Percentiles rank a stretch among this genome's conserved stretches.
Evolutionary conservation across 1,140 invertebrate species (phyloP).

Genomic region (Calliopsis andreniformis): DNA sequence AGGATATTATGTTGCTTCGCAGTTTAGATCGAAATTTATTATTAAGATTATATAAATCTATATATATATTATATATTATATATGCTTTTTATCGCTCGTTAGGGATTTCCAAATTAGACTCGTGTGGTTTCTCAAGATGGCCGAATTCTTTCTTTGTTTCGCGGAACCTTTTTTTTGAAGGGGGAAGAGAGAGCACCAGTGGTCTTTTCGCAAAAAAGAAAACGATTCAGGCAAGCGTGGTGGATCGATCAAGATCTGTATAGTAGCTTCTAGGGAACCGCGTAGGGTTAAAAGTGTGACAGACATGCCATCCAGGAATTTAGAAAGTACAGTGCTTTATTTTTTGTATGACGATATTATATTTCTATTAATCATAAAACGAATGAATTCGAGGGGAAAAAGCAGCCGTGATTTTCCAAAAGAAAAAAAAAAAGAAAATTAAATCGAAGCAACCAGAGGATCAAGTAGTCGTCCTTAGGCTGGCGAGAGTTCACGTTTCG

Average conservation of each 20-base stretch:
- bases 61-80: not conserved
- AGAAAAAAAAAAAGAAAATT: constrained; percentile 11
- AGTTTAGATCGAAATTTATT: constrained; percentile 21
- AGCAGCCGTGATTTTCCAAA: not conserved
- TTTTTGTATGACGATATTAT: constrained; percentile 69
- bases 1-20: constrained; percentile 33
- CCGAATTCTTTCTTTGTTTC: constrained; percentile 40
- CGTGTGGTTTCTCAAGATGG: constrained; percentile 27
- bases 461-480: not conserved
- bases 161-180: constrained; percentile 21
- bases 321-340: constrained; percentile 75
- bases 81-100: constrained; percentile 23
- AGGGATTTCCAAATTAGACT: not conserved
- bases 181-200: not conserved
- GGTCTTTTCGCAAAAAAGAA: constrained; percentile 3
- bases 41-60: not conserved
- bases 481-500: not conserved
- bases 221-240: constrained; percentile 5
- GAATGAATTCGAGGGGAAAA: constrained; percentile 51
- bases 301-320: constrained; percentile 72
- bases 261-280: not conserved
- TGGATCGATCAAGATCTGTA: constrained; percentile 27
- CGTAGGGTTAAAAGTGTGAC: constrained; percentile 42
- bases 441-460: not conserved
- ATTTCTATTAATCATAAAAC: constrained; percentile 60